Evolutionary conservation across 1,140 invertebrate genomes (phyloP).

Genomic region (Holotrichia oblita): DNA sequence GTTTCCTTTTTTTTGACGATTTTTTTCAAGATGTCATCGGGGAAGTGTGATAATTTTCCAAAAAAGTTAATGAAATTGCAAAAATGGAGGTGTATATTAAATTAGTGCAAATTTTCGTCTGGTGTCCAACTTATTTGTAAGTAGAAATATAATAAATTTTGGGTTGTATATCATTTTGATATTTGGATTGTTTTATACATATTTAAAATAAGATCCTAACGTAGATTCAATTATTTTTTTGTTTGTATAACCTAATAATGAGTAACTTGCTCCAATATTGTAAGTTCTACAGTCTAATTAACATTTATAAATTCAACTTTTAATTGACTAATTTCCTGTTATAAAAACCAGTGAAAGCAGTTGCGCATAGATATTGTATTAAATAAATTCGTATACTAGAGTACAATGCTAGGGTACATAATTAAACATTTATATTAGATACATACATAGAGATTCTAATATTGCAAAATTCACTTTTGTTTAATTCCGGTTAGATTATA

Average conservation of each 20-base stretch:
- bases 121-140: conserved; percentile 3
- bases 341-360: neutral
- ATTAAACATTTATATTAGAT: neutral
- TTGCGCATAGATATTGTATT: neutral
- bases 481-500: no score
- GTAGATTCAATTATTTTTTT: neutral
- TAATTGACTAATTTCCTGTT: neutral
- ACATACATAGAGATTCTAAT: neutral
- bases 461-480: no score
- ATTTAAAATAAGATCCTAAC: neutral
- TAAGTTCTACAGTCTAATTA: neutral
- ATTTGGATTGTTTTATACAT: neutral
- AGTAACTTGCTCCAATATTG: neutral
- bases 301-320: neutral
- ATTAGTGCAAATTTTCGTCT: neutral
- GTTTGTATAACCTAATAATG: neutral
- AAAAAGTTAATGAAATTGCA: neutral
- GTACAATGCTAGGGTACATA: neutral
- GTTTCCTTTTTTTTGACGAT: neutral
- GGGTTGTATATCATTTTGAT: neutral
- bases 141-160: neutral
- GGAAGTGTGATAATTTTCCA: neutral
- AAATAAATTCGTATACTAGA: neutral
- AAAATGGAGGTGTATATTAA: neutral
- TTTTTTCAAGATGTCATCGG: neutral